Percentiles rank a stretch among this genome's conserved stretches.
Conservation (phyloP, 1,140 invertebrate species). For the Mercenaria mercenaria region DNA sequence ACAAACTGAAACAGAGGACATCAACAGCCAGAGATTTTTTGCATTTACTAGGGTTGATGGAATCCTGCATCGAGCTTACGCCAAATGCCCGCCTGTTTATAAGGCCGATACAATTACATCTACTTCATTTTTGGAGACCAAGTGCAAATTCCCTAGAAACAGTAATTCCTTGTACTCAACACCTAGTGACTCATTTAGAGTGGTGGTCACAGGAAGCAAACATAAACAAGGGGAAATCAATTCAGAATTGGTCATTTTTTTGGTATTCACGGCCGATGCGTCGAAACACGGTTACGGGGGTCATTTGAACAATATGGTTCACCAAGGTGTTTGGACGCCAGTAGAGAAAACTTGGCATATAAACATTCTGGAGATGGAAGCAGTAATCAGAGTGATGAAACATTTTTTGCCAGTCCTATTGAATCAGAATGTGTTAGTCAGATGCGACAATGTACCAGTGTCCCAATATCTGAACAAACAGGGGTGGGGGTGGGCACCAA, state of each 20-base stretch:
- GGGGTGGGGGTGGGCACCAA: background rate
- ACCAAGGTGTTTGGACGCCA: background rate
- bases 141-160: background rate
- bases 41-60: slow-evolving; percentile 29
- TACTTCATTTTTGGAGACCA: slow-evolving; percentile 13
- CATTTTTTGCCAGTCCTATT: slow-evolving; percentile 23
- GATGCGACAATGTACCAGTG: slow-evolving; percentile 26
- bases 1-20: background rate
- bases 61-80: slow-evolving; percentile 31
- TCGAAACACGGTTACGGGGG: slow-evolving; percentile 19
- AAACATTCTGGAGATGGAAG: slow-evolving; percentile 37
- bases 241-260: background rate
- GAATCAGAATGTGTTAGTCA: slow-evolving; percentile 29
- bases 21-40: background rate
- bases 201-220: slow-evolving; percentile 27
- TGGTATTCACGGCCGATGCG: slow-evolving; percentile 25
- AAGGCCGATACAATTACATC: slow-evolving; percentile 39
- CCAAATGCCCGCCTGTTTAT: slow-evolving; percentile 4
- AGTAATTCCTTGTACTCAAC: background rate
- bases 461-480: slow-evolving; percentile 36
- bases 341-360: background rate
- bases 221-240: background rate
- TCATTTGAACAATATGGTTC: slow-evolving; percentile 11
- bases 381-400: background rate
- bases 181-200: background rate